Percentiles rank a stretch among this genome's conserved stretches.
Conservation (phyloP, 2,888 invertebrate genomes). For the Gymnocheta viridis region DNA sequence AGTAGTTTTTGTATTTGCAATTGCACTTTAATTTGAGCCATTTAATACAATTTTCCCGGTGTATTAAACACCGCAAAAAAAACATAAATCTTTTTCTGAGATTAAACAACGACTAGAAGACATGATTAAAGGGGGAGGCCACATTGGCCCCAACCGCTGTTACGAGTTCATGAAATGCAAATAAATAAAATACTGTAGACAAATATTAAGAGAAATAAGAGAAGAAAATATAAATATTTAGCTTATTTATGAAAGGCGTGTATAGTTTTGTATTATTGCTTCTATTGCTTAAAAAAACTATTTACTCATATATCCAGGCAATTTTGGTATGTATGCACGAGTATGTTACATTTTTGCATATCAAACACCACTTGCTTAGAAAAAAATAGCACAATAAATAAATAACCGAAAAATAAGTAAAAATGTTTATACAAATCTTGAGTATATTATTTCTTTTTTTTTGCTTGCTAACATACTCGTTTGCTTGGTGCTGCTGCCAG, state of each 20-base stretch:
- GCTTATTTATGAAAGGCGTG: slow-evolving; percentile 65
- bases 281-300: slow-evolving; percentile 46
- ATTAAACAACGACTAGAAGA: slow-evolving; percentile 56
- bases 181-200: slow-evolving; percentile 53
- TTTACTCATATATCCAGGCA: slow-evolving; percentile 18
- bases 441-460: not conserved
- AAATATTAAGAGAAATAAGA: slow-evolving; percentile 41
- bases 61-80: slow-evolving; percentile 25
- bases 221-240: slow-evolving; percentile 39
- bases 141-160: slow-evolving; percentile 52
- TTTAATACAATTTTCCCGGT: slow-evolving; percentile 9
- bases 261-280: slow-evolving; percentile 63
- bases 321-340: not conserved
- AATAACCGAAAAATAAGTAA: slow-evolving; percentile 31
- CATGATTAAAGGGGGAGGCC: slow-evolving; percentile 64
- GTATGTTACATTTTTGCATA: slow-evolving; percentile 52
- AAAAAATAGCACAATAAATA: slow-evolving; percentile 23
- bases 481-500: slow-evolving; percentile 32
- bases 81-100: slow-evolving; percentile 52
- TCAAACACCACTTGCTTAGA: slow-evolving; percentile 51
- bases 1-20: too few species aligned
- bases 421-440: slow-evolving; percentile 36
- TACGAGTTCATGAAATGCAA: slow-evolving; percentile 65
- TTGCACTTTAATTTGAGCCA: not conserved
- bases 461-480: slow-evolving; percentile 22